Evolutionary conservation across 1,140 invertebrate genomes (phyloP).

Genomic region (Bathynomus jamesi): DNA sequence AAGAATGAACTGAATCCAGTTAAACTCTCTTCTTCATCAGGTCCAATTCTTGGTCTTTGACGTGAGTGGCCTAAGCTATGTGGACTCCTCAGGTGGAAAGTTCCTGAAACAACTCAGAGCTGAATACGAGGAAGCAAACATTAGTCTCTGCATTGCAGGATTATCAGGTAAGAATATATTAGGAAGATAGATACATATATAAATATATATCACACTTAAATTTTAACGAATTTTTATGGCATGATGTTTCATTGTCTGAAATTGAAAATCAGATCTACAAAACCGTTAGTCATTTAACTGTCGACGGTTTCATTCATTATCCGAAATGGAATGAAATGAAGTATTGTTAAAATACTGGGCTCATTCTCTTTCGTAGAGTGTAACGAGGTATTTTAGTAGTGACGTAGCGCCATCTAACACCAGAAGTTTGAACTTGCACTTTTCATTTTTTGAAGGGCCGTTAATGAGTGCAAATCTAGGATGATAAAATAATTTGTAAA

Average conservation of each 20-base stretch:
- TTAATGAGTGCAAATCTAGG: too few species aligned
- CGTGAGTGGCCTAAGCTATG: neutral
- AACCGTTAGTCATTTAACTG: neutral
- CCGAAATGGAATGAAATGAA: too few species aligned
- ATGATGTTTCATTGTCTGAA: neutral
- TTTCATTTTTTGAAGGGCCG: too few species aligned
- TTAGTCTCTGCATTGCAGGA: neutral
- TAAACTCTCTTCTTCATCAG: too few species aligned
- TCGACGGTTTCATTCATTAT: neutral
- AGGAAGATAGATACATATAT: neutral
- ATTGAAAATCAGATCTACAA: neutral
- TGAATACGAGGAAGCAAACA: neutral
- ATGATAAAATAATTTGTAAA: too few species aligned
- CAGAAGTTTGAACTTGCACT: too few species aligned
- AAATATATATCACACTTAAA: neutral
- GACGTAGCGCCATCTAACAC: too few species aligned
- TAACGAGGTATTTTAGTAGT: too few species aligned
- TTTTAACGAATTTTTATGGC: neutral
- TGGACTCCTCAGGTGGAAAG: neutral
- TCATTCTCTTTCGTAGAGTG: too few species aligned
- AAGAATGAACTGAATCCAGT: too few species aligned
- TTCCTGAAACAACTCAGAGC: neutral
- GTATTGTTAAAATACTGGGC: too few species aligned
- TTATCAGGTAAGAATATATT: neutral
- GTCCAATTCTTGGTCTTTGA: neutral